phyloP scores from a whole-genome alignment of 2,113 vertebrate species.

The Phyllopteryx taeniolatus region DNA sequence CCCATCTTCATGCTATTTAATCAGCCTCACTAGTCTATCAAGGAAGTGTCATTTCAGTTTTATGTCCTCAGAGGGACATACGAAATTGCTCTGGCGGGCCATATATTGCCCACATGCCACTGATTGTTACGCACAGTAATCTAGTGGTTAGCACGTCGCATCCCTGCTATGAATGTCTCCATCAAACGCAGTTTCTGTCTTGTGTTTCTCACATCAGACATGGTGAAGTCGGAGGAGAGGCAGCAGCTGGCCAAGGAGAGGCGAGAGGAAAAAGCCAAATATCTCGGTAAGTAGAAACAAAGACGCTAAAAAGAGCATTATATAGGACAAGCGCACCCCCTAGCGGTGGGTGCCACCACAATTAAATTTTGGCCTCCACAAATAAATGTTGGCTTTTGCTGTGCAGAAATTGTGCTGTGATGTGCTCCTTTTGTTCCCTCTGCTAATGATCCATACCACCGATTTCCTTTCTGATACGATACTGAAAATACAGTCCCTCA shows the following conservation, averaged over 20 bases:
- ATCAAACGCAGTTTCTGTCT: neutral
- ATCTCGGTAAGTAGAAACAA: constrained; percentile 81
- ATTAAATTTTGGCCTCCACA: too few species aligned
- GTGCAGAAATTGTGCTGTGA: too few species aligned
- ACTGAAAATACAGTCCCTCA: too few species aligned
- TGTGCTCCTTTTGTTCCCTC: too few species aligned
- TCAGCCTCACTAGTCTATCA: too few species aligned
- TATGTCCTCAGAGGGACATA: neutral
- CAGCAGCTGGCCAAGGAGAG: constrained; percentile 90
- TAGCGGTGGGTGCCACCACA: constrained; percentile 40
- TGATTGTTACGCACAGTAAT: neutral
- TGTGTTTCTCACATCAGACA: constrained; percentile 69
- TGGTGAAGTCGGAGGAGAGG: constrained; percentile 85
- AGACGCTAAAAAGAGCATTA: neutral
- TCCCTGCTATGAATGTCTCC: neutral
- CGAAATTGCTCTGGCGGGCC: neutral
- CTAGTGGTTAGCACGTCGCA: neutral
- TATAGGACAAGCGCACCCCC: constrained; percentile 53
- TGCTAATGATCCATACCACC: too few species aligned
- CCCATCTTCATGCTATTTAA: too few species aligned
- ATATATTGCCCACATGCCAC: neutral
- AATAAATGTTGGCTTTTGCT: too few species aligned
- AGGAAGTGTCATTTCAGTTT: neutral
- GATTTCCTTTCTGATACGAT: too few species aligned
- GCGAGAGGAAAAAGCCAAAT: constrained; percentile 89